Evolutionary conservation across 30 jellyfish, hydroid and myxozoan genomes (phyloP), one percentile per base, ranked within the genome.

Genomic region (Turritopsis rubra): DNA sequence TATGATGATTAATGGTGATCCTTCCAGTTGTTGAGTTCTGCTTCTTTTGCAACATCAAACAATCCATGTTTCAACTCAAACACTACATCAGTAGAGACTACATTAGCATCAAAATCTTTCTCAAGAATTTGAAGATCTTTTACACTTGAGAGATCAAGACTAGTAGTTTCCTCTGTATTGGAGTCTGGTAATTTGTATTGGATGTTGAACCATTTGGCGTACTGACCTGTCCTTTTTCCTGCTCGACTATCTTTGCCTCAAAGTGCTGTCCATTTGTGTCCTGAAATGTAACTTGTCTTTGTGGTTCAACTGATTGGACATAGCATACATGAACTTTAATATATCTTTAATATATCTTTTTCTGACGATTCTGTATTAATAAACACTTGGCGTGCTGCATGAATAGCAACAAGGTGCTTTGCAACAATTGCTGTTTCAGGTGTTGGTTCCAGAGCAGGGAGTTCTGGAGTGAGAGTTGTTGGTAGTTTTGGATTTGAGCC

Each of bases 21-120:
- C 72, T 68, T 82, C 88, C 88, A 82, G 31, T 52, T 82, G 29
- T 82, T 29, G 23, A 66, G 28, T 70, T 82, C 88, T 71, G 27
- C 84, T 18, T 25, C 16, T 30, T 82, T 82, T 27, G 88, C 88
- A 60, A 21, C 73, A 60, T 18, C 73, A 60, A 60, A 60, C 73
- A 23, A 60, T 60, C 21, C 73, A 60, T 60, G 73, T 30, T 82
- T 54, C 18, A 53, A 54, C 31, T 54, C 31, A 68, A 21, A 30
- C 29, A 9, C 28, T 52, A 66, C 88, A 5, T 65, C 84, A 17
- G 71, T 81, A 16, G 65, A 29, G 7, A n/a, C 83, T 26, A 28
- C 25, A 21, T 52, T 30, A 28, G 27, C 83, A 27, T 53, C 53
- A 18, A 0, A 60, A 18, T 60, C 73, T 21, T 60, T 60, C 73